A percentile compares a stretch with the other conserved stretches of the same genome.
These are phyloP conservation scores for Chaitophorus viminalis DNA, from an alignment of 2,888 invertebrate genomes.

Conservation along the genomic window DNA sequence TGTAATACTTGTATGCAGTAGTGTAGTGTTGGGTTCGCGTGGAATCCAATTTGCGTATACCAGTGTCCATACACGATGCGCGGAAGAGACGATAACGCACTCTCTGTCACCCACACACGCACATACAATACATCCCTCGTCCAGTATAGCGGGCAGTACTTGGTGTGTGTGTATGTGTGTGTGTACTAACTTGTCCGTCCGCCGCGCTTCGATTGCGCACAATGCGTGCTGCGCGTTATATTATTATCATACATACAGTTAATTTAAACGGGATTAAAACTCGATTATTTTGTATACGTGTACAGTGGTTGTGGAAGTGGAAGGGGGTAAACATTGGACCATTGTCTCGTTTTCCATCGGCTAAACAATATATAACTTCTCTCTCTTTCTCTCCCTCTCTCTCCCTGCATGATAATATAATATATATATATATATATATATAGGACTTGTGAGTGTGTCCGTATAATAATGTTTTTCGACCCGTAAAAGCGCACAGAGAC, in stretches of 20 bases:
- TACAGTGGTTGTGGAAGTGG: not conserved
- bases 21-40: not conserved
- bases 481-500: conserved; percentile 54
- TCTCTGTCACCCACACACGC: not conserved
- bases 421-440: too few species aligned
- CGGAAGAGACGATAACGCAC: not conserved
- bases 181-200: not conserved
- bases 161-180: not conserved
- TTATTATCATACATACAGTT: conserved; percentile 50
- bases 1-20: too few species aligned
- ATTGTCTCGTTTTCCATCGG: conserved; percentile 58
- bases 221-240: conserved; percentile 17
- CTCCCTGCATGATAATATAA: not conserved
- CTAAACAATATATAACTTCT: conserved; percentile 34
- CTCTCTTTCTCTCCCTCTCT: not conserved
- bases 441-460: conserved; percentile 13
- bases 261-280: conserved; percentile 62
- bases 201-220: not conserved
- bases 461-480: conserved; percentile 56
- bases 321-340: conserved; percentile 30
- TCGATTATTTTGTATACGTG: conserved; percentile 43
- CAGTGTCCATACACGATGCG: not conserved
- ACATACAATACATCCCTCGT: not conserved
- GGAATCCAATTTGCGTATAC: conserved; percentile 2
- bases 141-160: not conserved